A percentile compares a stretch with the other conserved stretches of the same genome.
Evolutionary conservation across 2,888 invertebrate species (phyloP).

Genomic region (Schizaphis graminum): DNA sequence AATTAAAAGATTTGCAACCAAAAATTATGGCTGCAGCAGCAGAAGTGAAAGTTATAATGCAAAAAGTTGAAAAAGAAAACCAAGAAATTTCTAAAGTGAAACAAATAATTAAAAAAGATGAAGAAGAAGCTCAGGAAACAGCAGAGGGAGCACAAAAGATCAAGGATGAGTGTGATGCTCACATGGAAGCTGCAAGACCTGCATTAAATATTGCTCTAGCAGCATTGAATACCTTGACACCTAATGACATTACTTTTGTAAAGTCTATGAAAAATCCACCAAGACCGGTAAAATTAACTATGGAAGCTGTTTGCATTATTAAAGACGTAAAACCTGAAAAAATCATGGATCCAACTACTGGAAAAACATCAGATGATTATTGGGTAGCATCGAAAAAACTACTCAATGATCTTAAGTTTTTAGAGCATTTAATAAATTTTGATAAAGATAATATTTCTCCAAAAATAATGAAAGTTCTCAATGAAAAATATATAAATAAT

Average conservation of each 20-base stretch:
- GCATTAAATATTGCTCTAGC: slow-evolving; percentile 92
- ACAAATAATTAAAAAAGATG: slow-evolving; percentile 79
- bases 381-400: slow-evolving; percentile 93
- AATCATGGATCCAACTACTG: slow-evolving; percentile 84
- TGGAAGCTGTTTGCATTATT: slow-evolving; percentile 96
- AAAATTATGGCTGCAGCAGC: slow-evolving; percentile 87
- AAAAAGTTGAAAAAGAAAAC: slow-evolving; percentile 89
- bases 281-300: slow-evolving; percentile 87
- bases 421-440: slow-evolving; percentile 87
- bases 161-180: slow-evolving; percentile 92
- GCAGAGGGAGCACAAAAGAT: slow-evolving; percentile 84
- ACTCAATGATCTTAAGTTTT: slow-evolving; percentile 91
- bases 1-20: slow-evolving; percentile 88
- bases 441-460: slow-evolving; percentile 95
- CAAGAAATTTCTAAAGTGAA: slow-evolving; percentile 82
- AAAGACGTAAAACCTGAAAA: slow-evolving; percentile 93
- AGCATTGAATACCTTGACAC: slow-evolving; percentile 81
- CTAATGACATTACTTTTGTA: slow-evolving; percentile 86
- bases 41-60: slow-evolving; percentile 89
- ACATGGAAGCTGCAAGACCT: slow-evolving; percentile 92
- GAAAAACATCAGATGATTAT: slow-evolving; percentile 87
- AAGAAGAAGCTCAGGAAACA: slow-evolving; percentile 80
- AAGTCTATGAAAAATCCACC: slow-evolving; percentile 98
- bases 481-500: slow-evolving; percentile 84
- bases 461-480: slow-evolving; percentile 85